Percentiles rank a stretch among this genome's conserved stretches.
These are phyloP conservation scores for Heptranchias perlo DNA, from an alignment of 2,113 vertebrate genomes.

Conservation along the genomic window DNA sequence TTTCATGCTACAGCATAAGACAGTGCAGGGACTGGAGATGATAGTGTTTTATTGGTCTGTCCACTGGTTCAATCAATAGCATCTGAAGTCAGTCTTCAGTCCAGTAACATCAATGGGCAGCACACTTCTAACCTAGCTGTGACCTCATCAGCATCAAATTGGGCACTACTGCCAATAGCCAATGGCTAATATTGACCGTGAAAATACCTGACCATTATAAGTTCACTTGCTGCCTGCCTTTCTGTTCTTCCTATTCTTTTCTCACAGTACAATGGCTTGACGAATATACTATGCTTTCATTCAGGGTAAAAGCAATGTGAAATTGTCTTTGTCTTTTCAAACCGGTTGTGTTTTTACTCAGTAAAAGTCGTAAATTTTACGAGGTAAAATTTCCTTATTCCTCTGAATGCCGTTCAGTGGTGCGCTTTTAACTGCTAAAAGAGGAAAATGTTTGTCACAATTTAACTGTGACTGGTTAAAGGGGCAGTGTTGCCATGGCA, in stretches of 20 bases:
- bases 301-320: neutral
- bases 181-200: neutral
- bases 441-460: neutral
- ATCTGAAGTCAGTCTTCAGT: neutral
- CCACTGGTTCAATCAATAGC: neutral
- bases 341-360: neutral
- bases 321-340: neutral
- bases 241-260: neutral
- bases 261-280: neutral
- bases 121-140: neutral
- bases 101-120: neutral
- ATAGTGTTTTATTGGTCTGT: neutral
- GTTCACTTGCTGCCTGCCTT: neutral
- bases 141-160: slow-evolving; percentile 14
- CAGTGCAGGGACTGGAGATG: neutral
- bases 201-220: neutral
- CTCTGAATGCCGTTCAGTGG: neutral
- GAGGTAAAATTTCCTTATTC: neutral
- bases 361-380: neutral
- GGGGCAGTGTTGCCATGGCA: neutral
- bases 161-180: neutral
- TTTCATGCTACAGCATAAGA: neutral
- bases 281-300: neutral
- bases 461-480: neutral
- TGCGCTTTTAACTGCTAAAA: neutral